Evolutionary conservation across 2,797 vertebrate species (phyloP), one percentile per base, ranked within the genome.

Genomic region (Spea hammondii): DNA sequence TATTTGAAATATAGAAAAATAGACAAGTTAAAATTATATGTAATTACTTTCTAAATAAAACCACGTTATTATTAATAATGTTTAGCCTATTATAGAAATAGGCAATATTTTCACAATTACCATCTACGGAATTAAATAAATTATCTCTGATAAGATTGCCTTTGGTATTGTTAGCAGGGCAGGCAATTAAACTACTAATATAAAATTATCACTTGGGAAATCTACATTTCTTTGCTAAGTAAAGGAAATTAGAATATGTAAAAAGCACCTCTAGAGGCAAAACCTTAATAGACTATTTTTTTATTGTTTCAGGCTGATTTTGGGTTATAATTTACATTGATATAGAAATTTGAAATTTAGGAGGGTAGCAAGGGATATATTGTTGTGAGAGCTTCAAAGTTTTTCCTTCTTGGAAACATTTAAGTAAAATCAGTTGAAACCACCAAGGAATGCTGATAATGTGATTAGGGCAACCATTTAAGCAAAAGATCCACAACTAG

Each of bases 81-180:
- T 32, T 32, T 32, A 32, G 65, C 80, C 87, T 85, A 86, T 88
- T 87, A 86, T 60, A 69, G 32, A 69, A 78, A 85, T 85, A 85
- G 84, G 83, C 74, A 76, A 86, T 85, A 84, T 88, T 84, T 85
- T 79, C 83, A 80, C 62, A 79, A 83, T 84, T 85, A 89, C 74
- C 5, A 74, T 48, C 70, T 86, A 81, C 80, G 86, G 83, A 87
- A 83, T 80, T 13, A 80, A 83, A 87, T 84, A 84, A 84, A 82
- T 83, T 44, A 85, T 69, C 83, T 83, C 66, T 79, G 5, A 12
- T 70, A 79, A 74, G 59, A 83, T 79, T 0, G 0, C 71, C 86
- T 86, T 84, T 79, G 60, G 72, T 86, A 69, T 76, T 80, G 57
- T 75, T 82, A 79, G 12, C 8, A 79, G 14, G 44, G 44, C 76